Percentiles rank a stretch among this genome's conserved stretches.
phyloP scores from a whole-genome alignment of 2,797 vertebrate species.

The Poecilia wingei region DNA sequence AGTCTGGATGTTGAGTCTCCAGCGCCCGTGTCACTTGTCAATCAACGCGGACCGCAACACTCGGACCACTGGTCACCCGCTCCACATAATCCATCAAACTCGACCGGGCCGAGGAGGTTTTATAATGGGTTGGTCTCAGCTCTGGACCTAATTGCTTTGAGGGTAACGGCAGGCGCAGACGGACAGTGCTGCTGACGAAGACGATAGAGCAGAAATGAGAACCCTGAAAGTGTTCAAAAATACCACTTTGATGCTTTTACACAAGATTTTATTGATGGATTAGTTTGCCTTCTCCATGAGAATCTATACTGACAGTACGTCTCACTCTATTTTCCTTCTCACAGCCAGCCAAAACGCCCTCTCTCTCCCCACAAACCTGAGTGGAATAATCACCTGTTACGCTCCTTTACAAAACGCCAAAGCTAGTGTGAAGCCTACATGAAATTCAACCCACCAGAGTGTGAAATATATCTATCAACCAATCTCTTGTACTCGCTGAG shows the following conservation, averaged over 20 bases:
- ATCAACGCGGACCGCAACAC: slow-evolving; percentile 33
- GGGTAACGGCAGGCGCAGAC: not conserved
- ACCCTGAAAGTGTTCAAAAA: not conserved
- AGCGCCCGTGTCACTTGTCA: slow-evolving; percentile 40
- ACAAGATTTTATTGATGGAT: not conserved
- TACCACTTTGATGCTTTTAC: not conserved
- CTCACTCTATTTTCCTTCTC: not conserved
- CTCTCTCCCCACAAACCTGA: slow-evolving; percentile 29
- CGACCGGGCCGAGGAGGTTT: not conserved
- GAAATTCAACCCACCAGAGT: slow-evolving; percentile 57
- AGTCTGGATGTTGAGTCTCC: slow-evolving; percentile 14
- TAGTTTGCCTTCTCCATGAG: not conserved
- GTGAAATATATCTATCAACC: slow-evolving; percentile 74
- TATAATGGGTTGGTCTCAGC: not conserved
- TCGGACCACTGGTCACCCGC: not conserved
- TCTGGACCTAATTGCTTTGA: slow-evolving; percentile 58
- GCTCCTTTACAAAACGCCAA: slow-evolving; percentile 69
- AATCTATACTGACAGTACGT: not conserved
- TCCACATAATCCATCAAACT: slow-evolving; percentile 29
- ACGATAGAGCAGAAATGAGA: not conserved
- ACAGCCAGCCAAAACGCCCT: not conserved
- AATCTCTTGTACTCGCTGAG: slow-evolving; percentile 49
- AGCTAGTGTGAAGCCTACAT: slow-evolving; percentile 56
- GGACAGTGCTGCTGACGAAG: not conserved
- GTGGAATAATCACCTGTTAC: slow-evolving; percentile 75